Evolutionary conservation across 53 echinoderm and acorn worm species (phyloP), one percentile per base, ranked within the genome.

Genomic region (Luidia sarsii): DNA sequence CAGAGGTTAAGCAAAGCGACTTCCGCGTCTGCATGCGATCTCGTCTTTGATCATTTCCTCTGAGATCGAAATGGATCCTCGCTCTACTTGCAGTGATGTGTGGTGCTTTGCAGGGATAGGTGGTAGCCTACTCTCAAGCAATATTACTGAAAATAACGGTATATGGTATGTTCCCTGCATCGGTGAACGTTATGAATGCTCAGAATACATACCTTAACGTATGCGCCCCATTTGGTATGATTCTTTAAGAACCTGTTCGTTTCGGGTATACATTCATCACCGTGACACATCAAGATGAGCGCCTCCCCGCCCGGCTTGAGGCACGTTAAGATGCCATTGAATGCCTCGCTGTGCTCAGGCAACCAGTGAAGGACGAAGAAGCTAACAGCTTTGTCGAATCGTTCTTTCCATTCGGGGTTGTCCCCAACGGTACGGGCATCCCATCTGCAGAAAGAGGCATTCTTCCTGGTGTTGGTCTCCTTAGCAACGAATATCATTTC

Each of bases 331-430:
- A 54, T 54, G 54, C 54, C 54, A n/a, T 18, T 27, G 8, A 54
- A 27, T 1, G 54, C 23, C 7, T 18, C 7, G 3, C 23, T 5
- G 7, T 54, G 54, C 3, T 64, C 38, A 15, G 48, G 49, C 27
- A 68, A 4, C 68, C 68, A 68, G 48, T 48, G 31, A 3, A 68
- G 28, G 15, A 29, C 46, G 16, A 48, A 48, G 43, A 68, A 68
- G 48, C 68, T 14, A 27, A 68, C 68, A 22, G 29, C 68, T 41
- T 68, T 68, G 48, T 68, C 45, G 32, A 68, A 68, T 41, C 24
- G 45, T 7, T 45, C 68, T 30, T 48, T 45, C 68, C 68, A 68
- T 0, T 68, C 68, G 8, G 68, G 68, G 23, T 68, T 68, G 68
- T 68, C 68, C 1, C 48, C 68, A 23, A 68, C 48, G 21, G 43